Conservation (phyloP, 2,113 vertebrate genomes). For the Lamprologus callipterus region DNA sequence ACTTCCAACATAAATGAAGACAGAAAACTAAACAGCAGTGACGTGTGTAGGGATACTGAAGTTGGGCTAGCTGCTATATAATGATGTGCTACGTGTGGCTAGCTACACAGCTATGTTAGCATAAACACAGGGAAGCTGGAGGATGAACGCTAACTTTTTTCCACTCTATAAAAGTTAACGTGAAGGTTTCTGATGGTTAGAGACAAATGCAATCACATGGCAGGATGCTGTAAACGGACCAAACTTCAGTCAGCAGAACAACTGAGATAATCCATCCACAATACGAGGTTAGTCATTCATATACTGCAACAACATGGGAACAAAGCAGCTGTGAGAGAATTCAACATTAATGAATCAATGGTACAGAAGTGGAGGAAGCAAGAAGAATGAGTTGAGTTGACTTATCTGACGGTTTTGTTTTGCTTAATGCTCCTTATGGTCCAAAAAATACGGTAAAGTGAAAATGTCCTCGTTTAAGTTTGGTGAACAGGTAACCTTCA, state of each 20-base stretch:
- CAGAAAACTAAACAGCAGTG: too few relatives aligned
- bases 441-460: not conserved
- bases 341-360: not conserved
- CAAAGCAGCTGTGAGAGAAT: accelerated
- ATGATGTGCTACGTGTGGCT: too few relatives aligned
- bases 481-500: not conserved
- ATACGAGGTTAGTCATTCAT: accelerated
- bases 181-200: accelerated
- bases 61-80: too few relatives aligned
- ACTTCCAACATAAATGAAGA: too few relatives aligned
- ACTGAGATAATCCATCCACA: not conserved
- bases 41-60: too few relatives aligned
- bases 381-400: not conserved
- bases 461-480: not conserved
- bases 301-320: not conserved
- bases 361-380: accelerated
- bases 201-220: accelerated
- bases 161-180: accelerated
- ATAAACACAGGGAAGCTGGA: too few relatives aligned
- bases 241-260: not conserved
- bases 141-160: accelerated
- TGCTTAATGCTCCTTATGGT: accelerated
- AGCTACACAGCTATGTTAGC: too few relatives aligned
- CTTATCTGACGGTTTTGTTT: not conserved
- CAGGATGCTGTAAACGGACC: not conserved